Evolutionary conservation across 2,797 vertebrate genomes (phyloP).

Genomic region (Taeniopygia guttata): DNA sequence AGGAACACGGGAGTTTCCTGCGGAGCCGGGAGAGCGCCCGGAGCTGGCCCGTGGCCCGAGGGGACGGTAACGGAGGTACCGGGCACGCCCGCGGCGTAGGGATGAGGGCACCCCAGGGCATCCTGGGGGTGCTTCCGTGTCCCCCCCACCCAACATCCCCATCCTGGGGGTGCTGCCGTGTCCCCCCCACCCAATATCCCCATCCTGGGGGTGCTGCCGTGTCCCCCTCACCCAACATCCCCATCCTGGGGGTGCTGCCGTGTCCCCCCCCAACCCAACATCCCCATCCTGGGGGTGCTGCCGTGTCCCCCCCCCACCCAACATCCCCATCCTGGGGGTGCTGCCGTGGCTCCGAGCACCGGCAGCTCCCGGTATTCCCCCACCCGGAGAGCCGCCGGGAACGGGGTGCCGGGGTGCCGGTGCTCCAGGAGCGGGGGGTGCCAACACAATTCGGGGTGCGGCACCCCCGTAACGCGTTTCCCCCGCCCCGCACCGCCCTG

Average conservation of each 20-base stretch:
- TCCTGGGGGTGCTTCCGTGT: neutral
- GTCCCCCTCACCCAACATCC: rapidly evolving
- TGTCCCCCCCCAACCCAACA: rapidly evolving
- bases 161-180: rapidly evolving
- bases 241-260: rapidly evolving
- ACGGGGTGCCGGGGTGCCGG: too few species aligned
- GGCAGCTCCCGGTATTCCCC: rapidly evolving
- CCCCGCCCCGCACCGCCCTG: neutral
- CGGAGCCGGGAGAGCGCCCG: neutral
- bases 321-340: rapidly evolving
- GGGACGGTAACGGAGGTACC: rapidly evolving
- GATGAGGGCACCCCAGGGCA: neutral
- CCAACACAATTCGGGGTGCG: neutral
- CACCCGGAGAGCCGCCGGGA: neutral
- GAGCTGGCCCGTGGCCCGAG: neutral
- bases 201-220: neutral
- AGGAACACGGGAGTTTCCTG: conserved; percentile 25
- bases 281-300: rapidly evolving
- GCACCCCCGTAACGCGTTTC: neutral
- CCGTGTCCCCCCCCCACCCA: rapidly evolving
- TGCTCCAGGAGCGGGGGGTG: neutral
- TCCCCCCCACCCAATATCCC: too few species aligned
- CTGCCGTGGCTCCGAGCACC: neutral
- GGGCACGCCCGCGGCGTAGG: neutral
- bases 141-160: rapidly evolving